phyloP scores from a whole-genome alignment of 2,797 vertebrate genomes.

The Cichlasoma orientale region DNA sequence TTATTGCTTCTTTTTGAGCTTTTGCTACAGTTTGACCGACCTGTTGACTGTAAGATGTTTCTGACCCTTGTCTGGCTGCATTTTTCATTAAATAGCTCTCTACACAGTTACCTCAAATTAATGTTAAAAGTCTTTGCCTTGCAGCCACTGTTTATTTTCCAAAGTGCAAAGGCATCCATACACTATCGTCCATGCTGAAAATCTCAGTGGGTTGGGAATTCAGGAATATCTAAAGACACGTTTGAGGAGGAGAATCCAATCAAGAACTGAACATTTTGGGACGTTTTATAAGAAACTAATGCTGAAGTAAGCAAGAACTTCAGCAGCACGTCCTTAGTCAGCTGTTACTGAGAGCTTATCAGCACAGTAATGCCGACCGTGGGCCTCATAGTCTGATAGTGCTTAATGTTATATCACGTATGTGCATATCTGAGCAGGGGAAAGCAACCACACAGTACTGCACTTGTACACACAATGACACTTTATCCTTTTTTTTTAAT shows the following conservation, averaged over 20 bases:
- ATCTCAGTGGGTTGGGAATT: background rate
- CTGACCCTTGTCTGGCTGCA: background rate
- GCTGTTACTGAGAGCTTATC: constrained; percentile 57
- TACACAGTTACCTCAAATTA: background rate
- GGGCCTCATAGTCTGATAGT: constrained; percentile 35
- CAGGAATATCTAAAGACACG: background rate
- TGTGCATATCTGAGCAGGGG: background rate
- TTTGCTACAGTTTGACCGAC: background rate
- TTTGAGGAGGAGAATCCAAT: background rate
- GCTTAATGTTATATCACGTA: background rate
- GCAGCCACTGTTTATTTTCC: background rate
- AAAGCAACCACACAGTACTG: background rate
- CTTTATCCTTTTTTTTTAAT: too few relatives aligned
- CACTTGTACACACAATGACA: background rate
- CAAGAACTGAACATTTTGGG: background rate
- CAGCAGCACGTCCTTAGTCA: constrained; percentile 53
- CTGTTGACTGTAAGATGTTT: background rate
- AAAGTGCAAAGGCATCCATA: background rate
- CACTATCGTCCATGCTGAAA: background rate
- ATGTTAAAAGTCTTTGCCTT: background rate
- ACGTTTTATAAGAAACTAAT: background rate
- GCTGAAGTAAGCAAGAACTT: constrained; percentile 8
- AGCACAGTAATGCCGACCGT: constrained; percentile 46
- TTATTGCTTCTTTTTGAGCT: background rate
- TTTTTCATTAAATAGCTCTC: too few relatives aligned